Evolutionary conservation across 2,797 vertebrate species (phyloP).

Genomic region (Chelonia mydas): DNA sequence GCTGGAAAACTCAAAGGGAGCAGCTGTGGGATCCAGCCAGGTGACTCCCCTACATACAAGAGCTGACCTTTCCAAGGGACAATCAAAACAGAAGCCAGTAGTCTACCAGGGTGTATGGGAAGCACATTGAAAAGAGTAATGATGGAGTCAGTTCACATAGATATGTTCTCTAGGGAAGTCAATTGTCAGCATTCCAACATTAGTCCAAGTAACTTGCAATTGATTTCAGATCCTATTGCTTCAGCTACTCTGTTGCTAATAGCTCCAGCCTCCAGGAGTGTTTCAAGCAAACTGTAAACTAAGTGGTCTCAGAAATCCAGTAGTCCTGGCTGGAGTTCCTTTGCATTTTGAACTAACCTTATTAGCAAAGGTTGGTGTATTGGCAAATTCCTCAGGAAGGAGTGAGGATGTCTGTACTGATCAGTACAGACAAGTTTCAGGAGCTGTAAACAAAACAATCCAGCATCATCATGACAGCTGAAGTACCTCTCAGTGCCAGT

Average conservation of each 20-base stretch:
- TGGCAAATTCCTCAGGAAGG: neutral
- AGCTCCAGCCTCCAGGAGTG: neutral
- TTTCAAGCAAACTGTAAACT: neutral
- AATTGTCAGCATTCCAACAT: neutral
- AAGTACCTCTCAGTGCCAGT: neutral
- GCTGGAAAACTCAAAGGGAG: neutral
- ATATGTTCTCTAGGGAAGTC: fast-evolving
- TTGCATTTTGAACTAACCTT: neutral
- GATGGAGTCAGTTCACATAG: fast-evolving
- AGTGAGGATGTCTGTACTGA: neutral
- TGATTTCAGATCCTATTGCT: conserved; percentile 8
- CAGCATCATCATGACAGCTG: neutral
- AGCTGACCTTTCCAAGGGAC: neutral
- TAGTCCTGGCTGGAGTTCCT: neutral
- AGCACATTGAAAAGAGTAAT: fast-evolving
- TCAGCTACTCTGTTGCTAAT: neutral
- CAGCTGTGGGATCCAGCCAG: fast-evolving
- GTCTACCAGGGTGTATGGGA: neutral
- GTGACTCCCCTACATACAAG: neutral
- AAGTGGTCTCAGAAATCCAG: neutral
- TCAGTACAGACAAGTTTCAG: neutral
- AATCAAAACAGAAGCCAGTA: fast-evolving
- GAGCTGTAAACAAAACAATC: conserved; percentile 23
- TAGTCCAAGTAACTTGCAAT: neutral
- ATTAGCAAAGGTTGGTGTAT: neutral